Conservation (phyloP, 2,113 vertebrate genomes). For the Apteryx owenii region DNA sequence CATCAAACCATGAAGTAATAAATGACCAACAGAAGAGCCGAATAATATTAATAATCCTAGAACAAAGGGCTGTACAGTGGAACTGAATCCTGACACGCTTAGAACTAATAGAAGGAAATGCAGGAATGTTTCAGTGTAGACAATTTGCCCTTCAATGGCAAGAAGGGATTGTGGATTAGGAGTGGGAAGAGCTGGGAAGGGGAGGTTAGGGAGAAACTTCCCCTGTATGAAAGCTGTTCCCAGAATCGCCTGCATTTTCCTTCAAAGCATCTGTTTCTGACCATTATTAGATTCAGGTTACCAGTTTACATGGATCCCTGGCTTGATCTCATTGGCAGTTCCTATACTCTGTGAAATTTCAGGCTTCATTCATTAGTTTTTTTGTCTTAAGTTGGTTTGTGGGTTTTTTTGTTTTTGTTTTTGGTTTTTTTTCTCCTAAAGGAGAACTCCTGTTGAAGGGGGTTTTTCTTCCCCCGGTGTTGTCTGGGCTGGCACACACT, state of each 20-base stretch:
- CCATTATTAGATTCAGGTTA: neutral
- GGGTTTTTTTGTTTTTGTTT: neutral
- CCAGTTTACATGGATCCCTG: neutral
- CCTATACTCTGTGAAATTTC: neutral
- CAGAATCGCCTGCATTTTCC: neutral
- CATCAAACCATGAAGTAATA: neutral
- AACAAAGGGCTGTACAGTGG: neutral
- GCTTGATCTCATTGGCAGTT: neutral
- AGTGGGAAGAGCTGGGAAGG: neutral
- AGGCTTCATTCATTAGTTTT: neutral
- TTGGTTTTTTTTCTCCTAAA: constrained; percentile 14
- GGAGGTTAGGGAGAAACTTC: neutral
- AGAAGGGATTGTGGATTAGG: neutral
- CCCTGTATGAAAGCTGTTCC: neutral
- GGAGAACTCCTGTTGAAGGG: neutral
- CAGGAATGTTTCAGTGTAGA: neutral
- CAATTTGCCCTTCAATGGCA: neutral
- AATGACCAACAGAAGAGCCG: neutral
- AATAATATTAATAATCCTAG: neutral
- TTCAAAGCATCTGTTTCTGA: neutral
- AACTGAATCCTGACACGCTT: neutral
- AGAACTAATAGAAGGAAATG: neutral
- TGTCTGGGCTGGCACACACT: constrained; percentile 11
- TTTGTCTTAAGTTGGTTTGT: neutral
- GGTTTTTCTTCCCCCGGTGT: neutral